Evolutionary conservation across 2,888 invertebrate species (phyloP), one percentile per base, ranked within the genome.

Genomic region (Ophion ellenae): DNA sequence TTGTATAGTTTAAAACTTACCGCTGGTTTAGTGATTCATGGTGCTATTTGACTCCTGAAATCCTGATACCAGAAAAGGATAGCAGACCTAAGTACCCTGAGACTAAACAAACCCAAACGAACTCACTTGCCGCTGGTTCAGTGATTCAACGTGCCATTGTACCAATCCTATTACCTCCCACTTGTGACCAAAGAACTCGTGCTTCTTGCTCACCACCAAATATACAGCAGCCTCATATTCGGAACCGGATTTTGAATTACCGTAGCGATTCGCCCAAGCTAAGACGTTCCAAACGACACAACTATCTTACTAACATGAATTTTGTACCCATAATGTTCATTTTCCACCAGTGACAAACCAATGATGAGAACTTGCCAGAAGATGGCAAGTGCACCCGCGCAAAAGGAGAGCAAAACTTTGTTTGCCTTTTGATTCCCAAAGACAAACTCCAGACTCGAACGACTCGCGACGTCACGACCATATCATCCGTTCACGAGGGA

Each of bases 401-500:
- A 9, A 78, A 78, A 20, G 11, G 36, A 40, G 32, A 73, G 4
- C 47, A 47, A 63, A 28, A 71, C 14, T 45, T 81, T 63, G 4
- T 67, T 63, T 47, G 11, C 14, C 20, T 61, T 57, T 57, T 28
- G 64, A 53, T 76, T 64, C 28, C 28, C 17, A 14, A 36, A 24
- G 10, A 36, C 32, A 53, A 71, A 78, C 53, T 57, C 57, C 5
- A 47, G 47, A 45, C 67, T 64, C 78, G 53, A 84, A 53, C 57
- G 32, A 76, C 45, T 24, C 45, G 53, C 36, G 36, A 53, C 28
- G 63, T 61, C 57, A n/a, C 20, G 61, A 79, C 76, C 47, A 80
- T 53, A 83, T 71, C 74, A 70, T 83, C 17, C 67, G 40, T 69
- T 20, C 47, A 59, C 53, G 11, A 36, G 40, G 57, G 53, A 53